Conservation (phyloP, 1,140 invertebrate species). For the Augochlora pura region DNA sequence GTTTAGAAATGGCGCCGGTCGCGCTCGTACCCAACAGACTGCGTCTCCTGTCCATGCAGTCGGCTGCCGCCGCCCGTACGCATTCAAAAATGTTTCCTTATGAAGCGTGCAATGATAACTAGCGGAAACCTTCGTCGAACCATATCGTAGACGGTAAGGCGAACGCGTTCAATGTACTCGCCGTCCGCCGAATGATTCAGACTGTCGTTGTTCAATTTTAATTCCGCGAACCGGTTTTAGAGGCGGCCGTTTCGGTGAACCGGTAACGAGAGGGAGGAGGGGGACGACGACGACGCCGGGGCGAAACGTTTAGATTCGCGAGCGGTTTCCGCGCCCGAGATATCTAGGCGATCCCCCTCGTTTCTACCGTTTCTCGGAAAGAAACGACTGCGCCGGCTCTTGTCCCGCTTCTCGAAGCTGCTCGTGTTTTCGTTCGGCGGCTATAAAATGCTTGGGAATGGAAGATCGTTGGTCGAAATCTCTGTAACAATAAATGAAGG, state of each 20-base stretch:
- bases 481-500: too few relatives aligned
- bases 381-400: neutral
- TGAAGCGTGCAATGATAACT: neutral
- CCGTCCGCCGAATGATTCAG: slow-evolving; percentile 25
- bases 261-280: slow-evolving; percentile 45
- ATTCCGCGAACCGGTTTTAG: slow-evolving; percentile 32
- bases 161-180: slow-evolving; percentile 12
- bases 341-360: neutral
- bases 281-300: too few relatives aligned
- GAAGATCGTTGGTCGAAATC: neutral
- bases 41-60: too few relatives aligned
- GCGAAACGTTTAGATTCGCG: neutral
- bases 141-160: neutral
- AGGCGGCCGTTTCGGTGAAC: slow-evolving; percentile 25
- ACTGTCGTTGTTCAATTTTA: slow-evolving; percentile 31
- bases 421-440: neutral
- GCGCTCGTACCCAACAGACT: too few relatives aligned
- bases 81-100: neutral
- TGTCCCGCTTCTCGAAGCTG: neutral
- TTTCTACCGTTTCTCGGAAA: slow-evolving; percentile 16
- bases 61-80: too few relatives aligned
- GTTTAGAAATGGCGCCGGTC: too few relatives aligned
- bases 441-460: neutral
- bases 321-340: neutral
- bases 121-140: neutral